Percentiles rank a stretch among this genome's conserved stretches.
These are phyloP conservation scores for Drusus annulatus DNA, from an alignment of 1,140 invertebrate species.

Conservation along the genomic window DNA sequence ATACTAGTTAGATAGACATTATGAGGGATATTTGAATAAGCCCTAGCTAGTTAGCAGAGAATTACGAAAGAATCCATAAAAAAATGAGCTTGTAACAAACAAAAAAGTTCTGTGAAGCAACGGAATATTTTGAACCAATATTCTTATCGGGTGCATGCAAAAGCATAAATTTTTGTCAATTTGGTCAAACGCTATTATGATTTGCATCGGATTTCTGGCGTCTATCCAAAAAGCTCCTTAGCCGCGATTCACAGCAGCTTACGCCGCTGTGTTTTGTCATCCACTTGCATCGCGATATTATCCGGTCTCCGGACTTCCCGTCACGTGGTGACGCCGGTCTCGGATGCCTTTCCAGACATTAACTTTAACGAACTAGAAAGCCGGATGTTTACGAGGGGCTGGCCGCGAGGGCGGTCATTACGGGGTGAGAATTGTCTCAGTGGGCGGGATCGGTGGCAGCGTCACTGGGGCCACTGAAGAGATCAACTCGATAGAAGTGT, in stretches of 20 bases:
- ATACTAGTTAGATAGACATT: no score
- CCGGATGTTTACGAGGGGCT: slow-evolving; percentile 14
- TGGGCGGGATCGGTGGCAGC: background rate
- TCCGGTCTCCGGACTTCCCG: background rate
- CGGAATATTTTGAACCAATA: no score
- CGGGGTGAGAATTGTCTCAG: no score
- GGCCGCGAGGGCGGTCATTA: background rate
- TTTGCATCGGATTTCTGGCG: background rate
- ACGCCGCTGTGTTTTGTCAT: background rate
- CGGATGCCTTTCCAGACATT: slow-evolving; percentile 4
- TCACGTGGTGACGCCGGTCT: background rate
- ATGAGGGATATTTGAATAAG: no score
- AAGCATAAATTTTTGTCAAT: no score
- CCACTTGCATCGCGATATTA: background rate
- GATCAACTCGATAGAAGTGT: no score
- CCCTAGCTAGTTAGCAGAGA: no score
- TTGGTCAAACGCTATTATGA: background rate
- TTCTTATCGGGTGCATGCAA: no score
- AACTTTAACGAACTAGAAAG: slow-evolving; percentile 30
- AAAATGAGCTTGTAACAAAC: no score
- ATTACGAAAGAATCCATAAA: no score
- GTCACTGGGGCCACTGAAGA: background rate
- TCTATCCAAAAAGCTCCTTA: background rate
- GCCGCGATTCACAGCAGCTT: no score
- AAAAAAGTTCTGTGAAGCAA: no score